phyloP scores from a whole-genome alignment of 2,888 invertebrate species.

The Volucella inanis region DNA sequence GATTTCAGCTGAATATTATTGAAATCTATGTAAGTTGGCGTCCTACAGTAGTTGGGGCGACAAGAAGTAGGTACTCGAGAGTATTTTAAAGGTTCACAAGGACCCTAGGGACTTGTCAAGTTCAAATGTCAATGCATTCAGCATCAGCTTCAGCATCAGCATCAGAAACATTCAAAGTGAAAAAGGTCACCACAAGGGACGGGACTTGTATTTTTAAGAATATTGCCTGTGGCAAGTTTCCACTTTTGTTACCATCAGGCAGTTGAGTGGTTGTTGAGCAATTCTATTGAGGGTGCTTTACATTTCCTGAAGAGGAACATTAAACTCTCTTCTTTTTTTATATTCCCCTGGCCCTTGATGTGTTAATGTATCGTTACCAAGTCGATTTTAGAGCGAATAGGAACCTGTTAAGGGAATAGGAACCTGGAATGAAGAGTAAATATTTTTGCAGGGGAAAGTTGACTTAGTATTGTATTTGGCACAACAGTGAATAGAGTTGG shows the following conservation, averaged over 20 bases:
- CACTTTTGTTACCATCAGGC: conserved; percentile 46
- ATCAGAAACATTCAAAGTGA: conserved; percentile 16
- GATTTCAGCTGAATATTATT: conserved; percentile 32
- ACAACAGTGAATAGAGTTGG: too few species aligned
- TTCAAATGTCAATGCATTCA: conserved; percentile 72
- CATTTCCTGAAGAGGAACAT: conserved; percentile 32
- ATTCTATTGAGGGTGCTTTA: conserved; percentile 46
- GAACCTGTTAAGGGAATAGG: conserved; percentile 25
- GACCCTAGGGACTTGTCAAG: conserved; percentile 67
- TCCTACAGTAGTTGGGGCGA: background rate
- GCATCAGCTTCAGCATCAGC: conserved; percentile 57
- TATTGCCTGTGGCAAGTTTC: conserved; percentile 33
- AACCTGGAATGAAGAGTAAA: background rate
- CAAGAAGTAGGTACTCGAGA: conserved; percentile 34
- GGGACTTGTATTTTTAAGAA: conserved; percentile 33
- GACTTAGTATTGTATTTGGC: too few species aligned
- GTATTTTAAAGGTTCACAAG: conserved; percentile 50
- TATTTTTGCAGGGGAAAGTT: background rate
- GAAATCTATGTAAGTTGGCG: conserved; percentile 38
- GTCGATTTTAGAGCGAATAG: conserved; percentile 6
- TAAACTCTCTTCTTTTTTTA: conserved; percentile 32
- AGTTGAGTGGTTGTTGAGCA: conserved; percentile 53
- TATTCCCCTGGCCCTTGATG: conserved; percentile 20
- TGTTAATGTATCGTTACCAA: conserved; percentile 24
- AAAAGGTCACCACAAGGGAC: conserved; percentile 33